Evolutionary conservation across 2,113 vertebrate species (phyloP).

Genomic region (Lichenostomus cassidix): DNA sequence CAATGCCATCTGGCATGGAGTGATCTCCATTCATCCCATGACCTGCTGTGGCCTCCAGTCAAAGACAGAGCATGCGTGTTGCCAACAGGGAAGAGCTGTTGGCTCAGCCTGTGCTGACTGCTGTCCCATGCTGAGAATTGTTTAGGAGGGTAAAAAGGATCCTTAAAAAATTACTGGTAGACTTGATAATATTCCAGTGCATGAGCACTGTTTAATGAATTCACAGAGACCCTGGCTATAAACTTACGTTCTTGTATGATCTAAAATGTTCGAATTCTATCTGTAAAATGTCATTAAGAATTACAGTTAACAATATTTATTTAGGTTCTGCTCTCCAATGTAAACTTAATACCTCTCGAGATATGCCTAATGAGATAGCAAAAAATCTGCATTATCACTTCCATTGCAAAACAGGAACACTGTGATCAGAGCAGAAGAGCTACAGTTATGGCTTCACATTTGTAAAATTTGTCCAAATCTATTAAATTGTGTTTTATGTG

Average conservation of each 20-base stretch:
- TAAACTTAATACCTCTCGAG: neutral
- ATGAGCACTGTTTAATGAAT: neutral
- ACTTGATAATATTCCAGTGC: neutral
- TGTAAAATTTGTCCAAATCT: neutral
- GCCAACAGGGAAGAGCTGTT: neutral
- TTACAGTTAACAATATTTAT: neutral
- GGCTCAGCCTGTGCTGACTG: rapidly evolving
- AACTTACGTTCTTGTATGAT: neutral
- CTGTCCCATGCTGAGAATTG: neutral
- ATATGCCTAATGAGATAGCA: neutral
- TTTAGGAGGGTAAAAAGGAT: neutral
- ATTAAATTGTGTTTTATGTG: neutral
- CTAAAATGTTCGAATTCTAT: neutral
- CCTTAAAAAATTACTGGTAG: neutral
- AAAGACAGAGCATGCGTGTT: rapidly evolving
- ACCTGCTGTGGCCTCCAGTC: neutral
- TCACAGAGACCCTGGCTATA: neutral
- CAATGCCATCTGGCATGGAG: neutral
- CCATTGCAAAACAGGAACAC: neutral
- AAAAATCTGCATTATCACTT: neutral
- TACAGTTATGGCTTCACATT: neutral
- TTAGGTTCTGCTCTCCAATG: neutral
- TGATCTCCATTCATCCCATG: neutral
- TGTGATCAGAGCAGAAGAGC: neutral
- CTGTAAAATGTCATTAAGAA: neutral